Evolutionary conservation across 2,797 vertebrate genomes (phyloP), one percentile per base, ranked within the genome.

Genomic region (Macropus fuliginosus): DNA sequence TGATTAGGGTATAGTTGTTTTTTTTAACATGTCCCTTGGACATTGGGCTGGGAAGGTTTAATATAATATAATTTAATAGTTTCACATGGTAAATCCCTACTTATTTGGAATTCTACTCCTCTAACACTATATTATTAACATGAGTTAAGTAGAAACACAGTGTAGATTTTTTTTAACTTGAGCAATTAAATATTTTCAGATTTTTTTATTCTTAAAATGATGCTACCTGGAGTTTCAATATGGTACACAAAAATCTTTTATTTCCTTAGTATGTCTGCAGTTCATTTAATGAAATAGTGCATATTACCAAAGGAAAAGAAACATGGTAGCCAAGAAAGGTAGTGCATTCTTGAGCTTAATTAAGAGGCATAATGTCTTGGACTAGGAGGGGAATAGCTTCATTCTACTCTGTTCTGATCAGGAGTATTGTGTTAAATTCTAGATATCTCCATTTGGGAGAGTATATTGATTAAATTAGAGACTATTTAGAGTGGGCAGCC

Each of bases 221-320:
- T 81, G 74, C 94, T 28, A 89, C 46, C 28, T 93, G 89, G 52
- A 57, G n/a, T 95, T 95, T 87, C 91, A 94, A 52, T n/a, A 92
- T 95, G 40, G 40, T 94, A 66, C 10, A 74, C 46, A 94, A 91
- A 92, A 81, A 92, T 54, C 4, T 55, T 92, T 95, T 74, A 52
- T 55, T 95, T 94, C 91, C 56, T 91, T 91, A 91, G 34, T 94
- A 40, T 93, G n/a, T 92, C 93, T 94, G 11, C 54, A 66, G 91
- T 91, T 93, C 66, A 91, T 52, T 54, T 95, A 92, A n/a, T 62
- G 91, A 56, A 91, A 92, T 27, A 89, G 46, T 94, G 59, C 40
- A 46, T 92, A 74, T 92, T 81, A 92, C 92, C 89, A 96, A 95
- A 87, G 29, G 91, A 95, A 95, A 54, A 94, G 11, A 93, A 94